A percentile compares a stretch with the other conserved stretches of the same genome.
Conservation (phyloP, 2,797 vertebrate genomes). For the Macrochelys suwanniensis region DNA sequence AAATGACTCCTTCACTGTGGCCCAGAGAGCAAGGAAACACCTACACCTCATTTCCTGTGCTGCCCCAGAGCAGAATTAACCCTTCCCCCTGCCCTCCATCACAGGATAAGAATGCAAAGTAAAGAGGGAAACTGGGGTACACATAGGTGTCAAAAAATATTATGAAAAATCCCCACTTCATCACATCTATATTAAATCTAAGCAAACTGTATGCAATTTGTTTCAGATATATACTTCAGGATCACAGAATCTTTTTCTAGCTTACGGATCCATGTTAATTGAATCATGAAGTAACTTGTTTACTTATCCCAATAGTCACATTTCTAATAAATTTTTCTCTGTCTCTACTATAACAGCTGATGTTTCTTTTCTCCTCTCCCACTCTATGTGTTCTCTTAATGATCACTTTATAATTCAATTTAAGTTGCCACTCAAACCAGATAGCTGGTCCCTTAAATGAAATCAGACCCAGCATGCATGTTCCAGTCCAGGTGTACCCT, state of each 20-base stretch:
- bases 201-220: not conserved
- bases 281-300: not conserved
- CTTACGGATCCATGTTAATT: not conserved
- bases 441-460: too few relatives aligned
- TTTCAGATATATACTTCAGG: not conserved
- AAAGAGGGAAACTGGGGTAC: not conserved
- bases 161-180: too few relatives aligned
- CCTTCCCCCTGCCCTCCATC: too few relatives aligned
- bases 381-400: not conserved
- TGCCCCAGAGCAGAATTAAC: not conserved
- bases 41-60: not conserved
- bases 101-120: not conserved
- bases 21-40: not conserved
- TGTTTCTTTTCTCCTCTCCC: not conserved
- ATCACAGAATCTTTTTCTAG: not conserved
- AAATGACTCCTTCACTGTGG: not conserved
- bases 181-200: not conserved
- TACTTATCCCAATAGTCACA: not conserved
- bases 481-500: not conserved
- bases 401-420: not conserved
- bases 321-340: not conserved
- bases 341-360: not conserved
- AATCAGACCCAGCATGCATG: not conserved
- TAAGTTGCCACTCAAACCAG: not conserved
- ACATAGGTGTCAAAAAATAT: too few relatives aligned